phyloP scores from a whole-genome alignment of 2,888 invertebrate genomes.

The Orthosia gothica region DNA sequence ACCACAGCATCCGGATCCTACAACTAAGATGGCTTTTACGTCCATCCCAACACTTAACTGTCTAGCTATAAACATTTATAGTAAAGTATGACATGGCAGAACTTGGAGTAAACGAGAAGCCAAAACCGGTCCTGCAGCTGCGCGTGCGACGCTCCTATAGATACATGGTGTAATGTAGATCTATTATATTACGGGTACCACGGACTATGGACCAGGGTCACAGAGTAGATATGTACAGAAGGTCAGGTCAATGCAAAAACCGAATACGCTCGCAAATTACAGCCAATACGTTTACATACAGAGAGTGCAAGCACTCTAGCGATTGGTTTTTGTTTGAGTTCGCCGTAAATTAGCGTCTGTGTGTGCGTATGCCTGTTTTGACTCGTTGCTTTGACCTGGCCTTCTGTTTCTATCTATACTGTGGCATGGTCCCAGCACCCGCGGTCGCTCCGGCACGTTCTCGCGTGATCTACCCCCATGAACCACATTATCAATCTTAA shows the following conservation, averaged over 20 bases:
- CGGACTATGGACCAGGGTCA: conserved; percentile 32
- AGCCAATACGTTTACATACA: background rate
- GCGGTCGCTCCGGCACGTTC: conserved; percentile 66
- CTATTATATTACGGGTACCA: conserved; percentile 56
- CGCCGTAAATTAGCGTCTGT: background rate
- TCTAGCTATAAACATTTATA: conserved; percentile 63
- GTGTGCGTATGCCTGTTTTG: background rate
- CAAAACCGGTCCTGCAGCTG: conserved; percentile 90
- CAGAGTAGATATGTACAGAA: background rate
- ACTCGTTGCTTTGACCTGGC: background rate
- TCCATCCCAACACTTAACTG: conserved; percentile 61
- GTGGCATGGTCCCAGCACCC: conserved; percentile 30
- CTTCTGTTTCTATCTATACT: conserved; percentile 11
- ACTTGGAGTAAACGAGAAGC: conserved; percentile 83
- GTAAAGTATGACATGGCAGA: conserved; percentile 77
- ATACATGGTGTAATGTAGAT: conserved; percentile 69
- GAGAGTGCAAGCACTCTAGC: background rate
- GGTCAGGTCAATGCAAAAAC: background rate
- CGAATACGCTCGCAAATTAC: background rate
- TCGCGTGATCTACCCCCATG: conserved; percentile 78
- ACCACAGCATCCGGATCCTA: conserved; percentile 49
- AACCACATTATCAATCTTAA: conserved; percentile 71
- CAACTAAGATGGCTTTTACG: conserved; percentile 45
- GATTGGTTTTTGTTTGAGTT: conserved; percentile 8
- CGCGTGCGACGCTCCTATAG: conserved; percentile 79